Evolutionary conservation across 2,113 vertebrate species (phyloP), one percentile per base, ranked within the genome.

Genomic region (Pogona vitticeps): DNA sequence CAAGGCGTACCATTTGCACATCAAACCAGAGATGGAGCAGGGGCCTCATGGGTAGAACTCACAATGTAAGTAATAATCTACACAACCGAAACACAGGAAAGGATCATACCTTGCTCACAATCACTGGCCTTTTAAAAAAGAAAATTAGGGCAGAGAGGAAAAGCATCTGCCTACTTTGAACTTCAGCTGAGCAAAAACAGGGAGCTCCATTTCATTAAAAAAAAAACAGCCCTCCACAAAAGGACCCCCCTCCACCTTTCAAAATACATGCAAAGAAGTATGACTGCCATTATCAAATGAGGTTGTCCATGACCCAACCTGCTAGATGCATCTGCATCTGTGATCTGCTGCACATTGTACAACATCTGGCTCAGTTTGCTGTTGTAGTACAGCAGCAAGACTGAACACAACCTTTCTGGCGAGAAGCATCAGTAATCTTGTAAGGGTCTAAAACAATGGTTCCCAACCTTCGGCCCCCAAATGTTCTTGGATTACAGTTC

Each of bases 41-140:
- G n/a, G 40, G 31, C 17, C 65, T n/a, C 58, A 65, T 52, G 21
- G 12, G 33, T 56, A 58, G 40, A 83, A 46, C 17, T 18, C n/a
- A 56, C 10, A 36, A 63, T 80, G 2, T 85, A 89, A 88, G 46
- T 63, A 23, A 85, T 17, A 82, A 70, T n/a, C 31, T 28, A 33
- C 18, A 59, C 36, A 85, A 86, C 84, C 89, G 84, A 85, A 42
- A 89, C 86, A 73, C 18, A 80, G 75, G 42, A 56, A 86, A 87
- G 26, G 23, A 73, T 6, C 80, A 52, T 12, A 88, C 63, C 33
- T 88, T 88, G 80, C 85, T 87, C 40, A 76, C 63, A 52, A 72
- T 1, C 26, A 38, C 70, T 91, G 1, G 23, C 86, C 52, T 26
- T 42, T 28, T 46, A 58, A 59, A 63, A 68, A 70, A 26, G 17